phyloP scores from a whole-genome alignment of 2,113 vertebrate genomes.

The Desmodus rotundus region DNA sequence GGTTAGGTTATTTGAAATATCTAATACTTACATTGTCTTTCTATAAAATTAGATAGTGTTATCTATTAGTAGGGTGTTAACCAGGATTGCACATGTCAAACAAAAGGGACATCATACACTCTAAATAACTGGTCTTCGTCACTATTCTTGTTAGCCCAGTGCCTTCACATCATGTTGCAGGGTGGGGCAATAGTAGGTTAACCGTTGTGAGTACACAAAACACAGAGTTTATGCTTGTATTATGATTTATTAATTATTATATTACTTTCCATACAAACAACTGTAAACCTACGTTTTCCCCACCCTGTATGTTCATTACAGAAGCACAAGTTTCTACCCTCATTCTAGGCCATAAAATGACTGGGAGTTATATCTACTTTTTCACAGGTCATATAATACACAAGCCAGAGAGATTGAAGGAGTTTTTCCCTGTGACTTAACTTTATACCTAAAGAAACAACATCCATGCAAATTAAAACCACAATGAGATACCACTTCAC shows the following conservation, averaged over 20 bases:
- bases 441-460: not conserved
- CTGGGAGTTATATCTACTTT: not conserved
- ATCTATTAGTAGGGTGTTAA: not conserved
- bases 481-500: too few relatives aligned
- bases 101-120: not conserved
- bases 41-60: not conserved
- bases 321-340: not conserved
- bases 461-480: not conserved
- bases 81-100: not conserved
- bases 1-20: not conserved
- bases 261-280: not conserved
- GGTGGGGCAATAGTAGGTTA: not conserved
- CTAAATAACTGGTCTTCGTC: not conserved
- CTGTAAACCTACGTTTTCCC: not conserved
- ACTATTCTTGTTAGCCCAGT: not conserved
- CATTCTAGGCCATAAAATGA: not conserved
- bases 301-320: not conserved
- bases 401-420: not conserved
- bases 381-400: not conserved
- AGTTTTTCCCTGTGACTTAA: not conserved
- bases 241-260: not conserved
- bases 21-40: not conserved
- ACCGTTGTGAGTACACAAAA: not conserved
- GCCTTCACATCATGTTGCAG: not conserved
- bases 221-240: not conserved